Percentiles rank a stretch among this genome's conserved stretches.
These are phyloP conservation scores for Henricia sp. DNA, from an alignment of 53 echinoderm and acorn worm species.

Conservation along the genomic window DNA sequence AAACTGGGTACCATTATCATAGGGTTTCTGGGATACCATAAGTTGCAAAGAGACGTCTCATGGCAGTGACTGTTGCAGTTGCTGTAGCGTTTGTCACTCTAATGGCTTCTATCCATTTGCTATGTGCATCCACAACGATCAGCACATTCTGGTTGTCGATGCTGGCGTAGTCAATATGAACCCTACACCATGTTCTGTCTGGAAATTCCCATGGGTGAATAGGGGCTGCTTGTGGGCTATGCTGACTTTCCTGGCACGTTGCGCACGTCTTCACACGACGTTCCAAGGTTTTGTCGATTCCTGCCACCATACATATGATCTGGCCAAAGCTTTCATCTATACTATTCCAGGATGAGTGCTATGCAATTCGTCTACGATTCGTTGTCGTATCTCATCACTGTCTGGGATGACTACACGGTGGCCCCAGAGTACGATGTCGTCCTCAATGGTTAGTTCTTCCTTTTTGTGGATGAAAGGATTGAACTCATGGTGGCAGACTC, in stretches of 20 bases:
- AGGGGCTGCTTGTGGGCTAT: conserved; percentile 17
- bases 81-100: conserved; percentile 30
- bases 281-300: conserved; percentile 44
- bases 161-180: conserved; percentile 31
- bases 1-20: conserved; percentile 22
- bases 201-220: conserved; percentile 75
- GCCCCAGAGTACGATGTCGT: conserved; percentile 6
- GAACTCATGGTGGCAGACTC: background rate
- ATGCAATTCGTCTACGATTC: conserved; percentile 37
- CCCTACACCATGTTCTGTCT: conserved; percentile 33
- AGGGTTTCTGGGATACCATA: no score
- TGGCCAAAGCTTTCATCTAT: conserved; percentile 63
- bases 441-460: conserved; percentile 4
- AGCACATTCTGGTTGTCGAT: conserved; percentile 27
- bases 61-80: conserved; percentile 33
- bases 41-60: conserved; percentile 64
- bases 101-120: conserved; percentile 57
- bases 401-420: conserved; percentile 33
- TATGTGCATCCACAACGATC: conserved; percentile 32
- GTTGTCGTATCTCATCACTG: background rate
- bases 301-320: conserved; percentile 68
- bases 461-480: conserved; percentile 8
- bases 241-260: conserved; percentile 51
- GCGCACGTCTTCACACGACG: conserved; percentile 30
- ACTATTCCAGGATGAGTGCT: conserved; percentile 62